These are phyloP conservation scores for Cremastinae sp. DNA, from an alignment of 2,888 invertebrate genomes.

Conservation along the genomic window DNA sequence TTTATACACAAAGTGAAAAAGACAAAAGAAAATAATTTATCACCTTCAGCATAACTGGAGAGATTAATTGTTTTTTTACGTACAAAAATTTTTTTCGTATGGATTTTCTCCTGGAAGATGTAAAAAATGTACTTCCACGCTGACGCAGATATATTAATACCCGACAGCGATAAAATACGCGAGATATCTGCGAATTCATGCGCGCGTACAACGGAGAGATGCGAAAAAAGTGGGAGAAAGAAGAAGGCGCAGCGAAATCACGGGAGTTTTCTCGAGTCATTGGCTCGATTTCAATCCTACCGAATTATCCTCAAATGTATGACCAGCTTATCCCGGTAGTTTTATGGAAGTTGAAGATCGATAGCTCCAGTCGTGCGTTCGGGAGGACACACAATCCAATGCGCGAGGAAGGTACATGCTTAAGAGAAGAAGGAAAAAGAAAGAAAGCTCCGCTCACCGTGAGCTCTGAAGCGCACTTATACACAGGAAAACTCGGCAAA, in stretches of 20 bases:
- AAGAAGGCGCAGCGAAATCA: conserved; percentile 36
- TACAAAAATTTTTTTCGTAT: not conserved
- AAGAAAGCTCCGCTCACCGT: conserved; percentile 12
- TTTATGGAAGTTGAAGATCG: conserved; percentile 63
- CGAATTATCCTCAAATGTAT: conserved; percentile 61
- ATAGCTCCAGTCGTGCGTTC: conserved; percentile 49
- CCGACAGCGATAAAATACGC: conserved; percentile 47
- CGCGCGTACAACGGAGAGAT: conserved; percentile 34
- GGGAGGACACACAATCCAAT: conserved; percentile 36
- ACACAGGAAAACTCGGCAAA: conserved; percentile 47
- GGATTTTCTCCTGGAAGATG: not conserved
- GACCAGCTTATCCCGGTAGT: conserved; percentile 62
- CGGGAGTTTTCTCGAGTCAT: conserved; percentile 60
- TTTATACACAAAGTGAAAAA: too few species aligned
- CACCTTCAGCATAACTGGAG: too few species aligned
- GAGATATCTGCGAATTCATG: conserved; percentile 47
- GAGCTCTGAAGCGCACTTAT: conserved; percentile 50
- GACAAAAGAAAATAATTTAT: too few species aligned
- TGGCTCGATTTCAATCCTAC: conserved; percentile 63
- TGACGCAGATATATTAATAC: conserved; percentile 37
- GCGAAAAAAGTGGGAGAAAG: conserved; percentile 37
- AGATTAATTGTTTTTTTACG: too few species aligned
- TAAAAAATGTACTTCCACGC: conserved; percentile 11
- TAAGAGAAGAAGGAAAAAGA: not conserved
- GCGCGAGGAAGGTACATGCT: conserved; percentile 25